phyloP scores from a whole-genome alignment of 2,888 invertebrate genomes.

The Idaea dimidiata region DNA sequence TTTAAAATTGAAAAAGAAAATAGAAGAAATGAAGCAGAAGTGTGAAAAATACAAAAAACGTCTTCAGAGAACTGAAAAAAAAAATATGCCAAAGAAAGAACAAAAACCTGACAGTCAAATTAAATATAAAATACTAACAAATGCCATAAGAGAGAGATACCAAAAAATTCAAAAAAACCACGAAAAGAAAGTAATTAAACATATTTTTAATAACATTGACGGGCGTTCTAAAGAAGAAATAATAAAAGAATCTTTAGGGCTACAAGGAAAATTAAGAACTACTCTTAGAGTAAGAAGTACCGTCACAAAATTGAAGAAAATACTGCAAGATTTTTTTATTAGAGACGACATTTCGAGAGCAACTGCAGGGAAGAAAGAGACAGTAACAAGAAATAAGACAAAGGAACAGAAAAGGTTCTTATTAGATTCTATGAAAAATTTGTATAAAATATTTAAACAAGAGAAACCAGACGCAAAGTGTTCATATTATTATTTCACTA shows the following conservation, averaged over 20 bases:
- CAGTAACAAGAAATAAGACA: conserved; percentile 14
- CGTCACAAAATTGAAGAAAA: no score
- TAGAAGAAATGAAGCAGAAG: conserved; percentile 14
- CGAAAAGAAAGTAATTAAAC: conserved; percentile 14
- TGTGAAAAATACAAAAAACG: conserved; percentile 23
- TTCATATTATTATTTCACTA: conserved; percentile 26
- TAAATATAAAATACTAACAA: conserved; percentile 9
- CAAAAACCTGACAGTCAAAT: no score
- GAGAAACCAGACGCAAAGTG: conserved; percentile 24
- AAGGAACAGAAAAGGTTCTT: conserved; percentile 27
- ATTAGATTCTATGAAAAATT: conserved; percentile 23
- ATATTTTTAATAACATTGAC: conserved; percentile 10
- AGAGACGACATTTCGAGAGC: conserved; percentile 26
- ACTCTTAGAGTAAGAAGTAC: no score
- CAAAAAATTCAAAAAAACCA: conserved; percentile 12
- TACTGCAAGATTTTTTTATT: conserved; percentile 17
- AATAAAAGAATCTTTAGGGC: no score
- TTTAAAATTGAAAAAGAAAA: conserved; percentile 15
- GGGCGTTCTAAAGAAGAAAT: no score
- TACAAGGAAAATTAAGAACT: no score
- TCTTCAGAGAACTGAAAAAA: conserved; percentile 10
- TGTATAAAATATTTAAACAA: conserved; percentile 20
- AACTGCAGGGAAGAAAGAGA: conserved; percentile 30
- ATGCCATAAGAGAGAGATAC: conserved; percentile 21
- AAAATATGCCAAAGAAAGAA: conserved; percentile 2